A percentile compares a stretch with the other conserved stretches of the same genome.
Conservation (phyloP, 2,888 invertebrate genomes). For the Rhynchonema sp. region DNA sequence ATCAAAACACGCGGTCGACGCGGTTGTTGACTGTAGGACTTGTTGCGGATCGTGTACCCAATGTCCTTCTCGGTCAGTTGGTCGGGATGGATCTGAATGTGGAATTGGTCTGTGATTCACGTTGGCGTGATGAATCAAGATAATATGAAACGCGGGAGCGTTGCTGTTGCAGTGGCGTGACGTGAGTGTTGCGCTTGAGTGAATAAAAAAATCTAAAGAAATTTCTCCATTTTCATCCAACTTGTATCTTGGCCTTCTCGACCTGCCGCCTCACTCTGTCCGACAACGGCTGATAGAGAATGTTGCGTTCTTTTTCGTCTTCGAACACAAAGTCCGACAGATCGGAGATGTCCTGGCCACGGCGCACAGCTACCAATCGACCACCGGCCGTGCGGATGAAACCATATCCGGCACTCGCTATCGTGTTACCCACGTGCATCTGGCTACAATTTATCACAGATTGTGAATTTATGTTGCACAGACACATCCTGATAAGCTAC, state of each 20-base stretch:
- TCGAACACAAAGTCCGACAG: slow-evolving; percentile 18
- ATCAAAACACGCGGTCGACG: not conserved
- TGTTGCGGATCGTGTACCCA: slow-evolving; percentile 22
- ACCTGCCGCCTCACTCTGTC: slow-evolving; percentile 19
- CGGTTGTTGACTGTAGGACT: slow-evolving; percentile 13
- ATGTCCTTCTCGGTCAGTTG: slow-evolving; percentile 20
- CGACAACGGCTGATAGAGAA: slow-evolving; percentile 23
- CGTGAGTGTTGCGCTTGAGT: no score
- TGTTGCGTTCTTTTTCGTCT: slow-evolving; percentile 21
- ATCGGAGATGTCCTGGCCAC: slow-evolving; percentile 19
- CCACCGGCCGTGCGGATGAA: slow-evolving; percentile 25
- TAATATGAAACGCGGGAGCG: no score
- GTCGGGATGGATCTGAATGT: slow-evolving; percentile 21
- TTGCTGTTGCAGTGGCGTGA: no score
- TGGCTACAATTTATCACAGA: no score
- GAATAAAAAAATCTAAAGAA: not conserved
- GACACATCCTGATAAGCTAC: no score
- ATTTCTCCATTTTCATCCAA: not conserved
- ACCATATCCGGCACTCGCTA: slow-evolving; percentile 22
- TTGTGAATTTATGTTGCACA: no score
- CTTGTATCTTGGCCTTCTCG: not conserved
- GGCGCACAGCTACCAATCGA: slow-evolving; percentile 21
- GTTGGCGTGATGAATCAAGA: no score
- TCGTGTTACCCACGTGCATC: no score
- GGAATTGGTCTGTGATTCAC: no score